phyloP scores from a whole-genome alignment of 2,113 vertebrate genomes.

The Zosterops borbonicus region DNA sequence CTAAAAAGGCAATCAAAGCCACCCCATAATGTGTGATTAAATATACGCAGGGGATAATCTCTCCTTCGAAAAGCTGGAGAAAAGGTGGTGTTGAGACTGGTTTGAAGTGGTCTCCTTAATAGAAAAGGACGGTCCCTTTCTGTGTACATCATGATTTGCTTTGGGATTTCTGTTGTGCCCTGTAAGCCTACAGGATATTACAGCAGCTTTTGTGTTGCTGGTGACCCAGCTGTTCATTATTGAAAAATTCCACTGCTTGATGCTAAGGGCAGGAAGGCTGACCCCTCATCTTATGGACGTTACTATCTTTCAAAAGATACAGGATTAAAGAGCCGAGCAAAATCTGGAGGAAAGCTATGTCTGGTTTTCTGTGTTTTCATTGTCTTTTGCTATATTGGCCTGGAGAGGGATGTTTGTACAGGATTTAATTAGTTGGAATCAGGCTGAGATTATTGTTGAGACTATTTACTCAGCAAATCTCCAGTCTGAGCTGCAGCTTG shows the following conservation, averaged over 20 bases:
- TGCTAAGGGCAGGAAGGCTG: slow-evolving; percentile 86
- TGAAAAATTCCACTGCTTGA: slow-evolving; percentile 97
- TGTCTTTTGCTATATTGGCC: slow-evolving; percentile 82
- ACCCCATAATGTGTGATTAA: slow-evolving; percentile 65
- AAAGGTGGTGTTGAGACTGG: slow-evolving; percentile 64
- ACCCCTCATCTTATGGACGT: slow-evolving; percentile 90
- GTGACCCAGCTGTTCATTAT: slow-evolving; percentile 98
- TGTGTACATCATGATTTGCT: slow-evolving; percentile 82
- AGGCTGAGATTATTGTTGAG: slow-evolving; percentile 88
- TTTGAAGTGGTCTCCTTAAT: slow-evolving; percentile 85
- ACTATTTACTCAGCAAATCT: slow-evolving; percentile 92
- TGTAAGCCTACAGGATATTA: slow-evolving; percentile 90
- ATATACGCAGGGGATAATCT: slow-evolving; percentile 70
- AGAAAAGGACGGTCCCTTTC: slow-evolving; percentile 85
- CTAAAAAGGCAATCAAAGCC: slow-evolving; percentile 68
- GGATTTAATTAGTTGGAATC: slow-evolving; percentile 98
- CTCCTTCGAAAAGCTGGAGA: slow-evolving; percentile 65
- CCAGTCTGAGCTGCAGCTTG: slow-evolving; percentile 83
- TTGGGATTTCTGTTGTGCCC: slow-evolving; percentile 70
- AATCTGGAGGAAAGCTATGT: slow-evolving; percentile 85
- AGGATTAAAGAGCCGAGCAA: slow-evolving; percentile 89
- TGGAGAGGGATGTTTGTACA: slow-evolving; percentile 92
- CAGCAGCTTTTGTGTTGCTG: slow-evolving; percentile 91
- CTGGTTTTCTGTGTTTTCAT: slow-evolving; percentile 77
- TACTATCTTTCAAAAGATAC: slow-evolving; percentile 92